Conservation (phyloP, 2,888 invertebrate genomes). For the Oxystoma pomonae region DNA sequence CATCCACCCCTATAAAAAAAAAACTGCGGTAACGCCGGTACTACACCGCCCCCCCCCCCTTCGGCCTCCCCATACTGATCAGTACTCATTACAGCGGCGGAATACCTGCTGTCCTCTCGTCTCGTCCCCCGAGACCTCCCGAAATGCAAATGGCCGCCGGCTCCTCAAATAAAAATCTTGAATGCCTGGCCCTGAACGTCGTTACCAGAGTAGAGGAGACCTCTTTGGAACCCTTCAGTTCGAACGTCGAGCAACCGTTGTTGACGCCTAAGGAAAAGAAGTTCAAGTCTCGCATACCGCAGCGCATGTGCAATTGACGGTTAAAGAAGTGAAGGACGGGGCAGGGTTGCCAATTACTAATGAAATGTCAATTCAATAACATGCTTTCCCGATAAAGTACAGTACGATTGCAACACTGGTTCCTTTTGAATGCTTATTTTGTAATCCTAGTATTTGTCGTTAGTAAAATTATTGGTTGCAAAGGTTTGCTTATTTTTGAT, state of each 20-base stretch:
- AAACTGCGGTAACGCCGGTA: conserved; percentile 22
- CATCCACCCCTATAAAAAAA: not conserved
- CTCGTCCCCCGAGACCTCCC: conserved; percentile 3
- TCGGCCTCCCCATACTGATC: conserved; percentile 7
- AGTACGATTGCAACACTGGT: too few species aligned
- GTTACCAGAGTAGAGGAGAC: conserved; percentile 35
- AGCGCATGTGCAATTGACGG: conserved; percentile 35
- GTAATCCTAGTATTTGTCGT: too few species aligned
- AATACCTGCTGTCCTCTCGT: conserved; percentile 8
- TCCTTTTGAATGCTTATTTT: too few species aligned
- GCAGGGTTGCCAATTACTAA: too few species aligned
- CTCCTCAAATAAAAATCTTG: conserved; percentile 6
- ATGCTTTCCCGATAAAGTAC: too few species aligned
- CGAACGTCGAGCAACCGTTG: not conserved
- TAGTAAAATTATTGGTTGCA: too few species aligned
- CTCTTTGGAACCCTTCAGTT: not conserved
- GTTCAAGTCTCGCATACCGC: conserved; percentile 35
- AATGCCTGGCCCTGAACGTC: conserved; percentile 30
- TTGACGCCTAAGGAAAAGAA: conserved; percentile 21
- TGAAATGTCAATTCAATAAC: too few species aligned
- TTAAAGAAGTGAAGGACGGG: conserved; percentile 18
- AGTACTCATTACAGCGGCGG: conserved; percentile 16
- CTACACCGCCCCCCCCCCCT: conserved; percentile 6
- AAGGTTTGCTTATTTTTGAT: too few species aligned
- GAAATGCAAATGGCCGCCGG: conserved; percentile 7